Conservation (phyloP, 2,113 vertebrate species). For the Orientallactaga bullata region DNA sequence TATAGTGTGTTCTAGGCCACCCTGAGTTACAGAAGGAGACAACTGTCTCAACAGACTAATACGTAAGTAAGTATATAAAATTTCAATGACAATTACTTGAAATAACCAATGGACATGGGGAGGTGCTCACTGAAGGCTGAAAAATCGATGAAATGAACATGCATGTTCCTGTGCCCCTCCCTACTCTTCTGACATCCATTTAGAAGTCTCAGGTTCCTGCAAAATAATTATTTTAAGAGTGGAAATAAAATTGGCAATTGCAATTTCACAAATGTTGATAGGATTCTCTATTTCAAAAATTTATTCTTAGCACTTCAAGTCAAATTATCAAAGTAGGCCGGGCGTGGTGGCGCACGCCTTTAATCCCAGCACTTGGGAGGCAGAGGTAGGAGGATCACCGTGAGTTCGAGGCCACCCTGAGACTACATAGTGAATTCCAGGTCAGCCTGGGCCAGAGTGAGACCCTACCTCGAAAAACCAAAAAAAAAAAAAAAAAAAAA, state of each 20-base stretch:
- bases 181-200: not conserved
- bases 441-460: too few relatives aligned
- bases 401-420: too few relatives aligned
- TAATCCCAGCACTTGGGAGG: too few relatives aligned
- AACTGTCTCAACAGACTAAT: not conserved
- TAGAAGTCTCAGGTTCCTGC: not conserved
- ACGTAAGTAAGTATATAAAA: too few relatives aligned
- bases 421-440: too few relatives aligned
- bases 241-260: constrained; percentile 21
- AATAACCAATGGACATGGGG: not conserved
- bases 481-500: too few relatives aligned
- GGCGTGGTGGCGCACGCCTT: too few relatives aligned
- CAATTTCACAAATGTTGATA: not conserved
- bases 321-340: constrained; percentile 26
- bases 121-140: not conserved
- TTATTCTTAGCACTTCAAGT: not conserved
- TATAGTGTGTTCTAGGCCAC: too few relatives aligned
- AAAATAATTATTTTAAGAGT: not conserved
- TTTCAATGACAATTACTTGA: too few relatives aligned
- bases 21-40: not conserved
- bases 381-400: too few relatives aligned
- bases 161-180: not conserved
- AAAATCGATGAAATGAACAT: not conserved
- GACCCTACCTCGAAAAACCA: too few relatives aligned
- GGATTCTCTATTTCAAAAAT: not conserved